Evolutionary conservation across 2,113 vertebrate species (phyloP), one percentile per base, ranked within the genome.

Genomic region (Phylloscopus trochiloides): DNA sequence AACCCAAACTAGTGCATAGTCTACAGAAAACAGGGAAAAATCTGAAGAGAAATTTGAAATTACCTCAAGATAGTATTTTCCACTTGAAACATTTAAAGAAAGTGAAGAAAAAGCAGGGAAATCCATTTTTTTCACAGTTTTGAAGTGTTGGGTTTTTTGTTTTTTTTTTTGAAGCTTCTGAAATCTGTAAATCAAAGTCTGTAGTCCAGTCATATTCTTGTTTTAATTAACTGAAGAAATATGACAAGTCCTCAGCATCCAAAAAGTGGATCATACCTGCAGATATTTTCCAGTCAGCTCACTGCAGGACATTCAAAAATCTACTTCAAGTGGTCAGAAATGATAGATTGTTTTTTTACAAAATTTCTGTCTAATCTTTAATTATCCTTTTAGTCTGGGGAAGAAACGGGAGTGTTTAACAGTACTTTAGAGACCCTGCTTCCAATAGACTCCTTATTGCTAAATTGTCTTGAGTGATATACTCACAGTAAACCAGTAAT

Each of bases 1-100:
- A 24, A 57, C 13, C 9, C 73, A 40, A 86, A 73, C 12, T 11
- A 43, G 14, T 0, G 0, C 3, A 48, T n/a, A 0, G 1, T 26
- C 40, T 43, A 63, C 7, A 58, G 28, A 42, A 74, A 58, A 47
- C 3, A 38, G 0, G 0, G 2, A 2, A 52, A 73, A n/a, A 29
- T 8, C 7, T 12, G 3, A n/a, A 50, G 31, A 76, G n/a, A 81
- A n/a, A 2, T 50, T 57, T 52, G 20, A 57, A 72, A 68, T 45
- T 55, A 65, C 42, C 12, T 87, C 24, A 48, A 18, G 24, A 54
- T 24, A 25, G 8, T 5, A 38, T 82, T 68, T 86, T 90, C 17
- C 10, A 45, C 25, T 76, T 73, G 6, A 73, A 94, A 86, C 12
- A 61, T 10, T 32, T 63, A 48, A 55, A 3, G 3, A 8, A n/a